Conservation (phyloP, 2,888 invertebrate species). For the Lymantria monacha region DNA sequence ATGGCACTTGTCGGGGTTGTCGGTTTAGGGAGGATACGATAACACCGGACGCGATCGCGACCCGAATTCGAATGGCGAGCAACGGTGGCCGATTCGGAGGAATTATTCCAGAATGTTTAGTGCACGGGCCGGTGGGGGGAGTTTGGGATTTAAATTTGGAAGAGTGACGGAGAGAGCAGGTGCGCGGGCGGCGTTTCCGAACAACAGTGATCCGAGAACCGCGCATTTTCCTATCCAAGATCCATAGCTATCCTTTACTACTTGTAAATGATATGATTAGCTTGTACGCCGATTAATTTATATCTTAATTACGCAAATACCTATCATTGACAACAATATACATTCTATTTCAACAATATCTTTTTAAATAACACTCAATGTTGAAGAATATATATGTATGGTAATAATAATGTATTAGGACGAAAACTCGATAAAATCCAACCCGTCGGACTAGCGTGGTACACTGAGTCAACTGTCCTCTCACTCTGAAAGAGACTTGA, state of each 20-base stretch:
- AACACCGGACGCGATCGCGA: slow-evolving; percentile 80
- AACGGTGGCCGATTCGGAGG: slow-evolving; percentile 75
- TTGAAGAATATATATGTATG: too few species aligned
- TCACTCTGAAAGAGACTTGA: too few species aligned
- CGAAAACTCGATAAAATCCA: too few species aligned
- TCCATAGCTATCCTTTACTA: slow-evolving; percentile 43
- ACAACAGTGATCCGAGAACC: slow-evolving; percentile 52
- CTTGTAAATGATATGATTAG: slow-evolving; percentile 41
- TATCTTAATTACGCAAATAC: neutral
- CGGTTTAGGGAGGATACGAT: slow-evolving; percentile 53
- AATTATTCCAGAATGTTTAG: slow-evolving; percentile 82
- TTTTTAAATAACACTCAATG: too few species aligned
- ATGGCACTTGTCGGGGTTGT: slow-evolving; percentile 76
- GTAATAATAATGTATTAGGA: too few species aligned
- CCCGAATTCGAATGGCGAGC: slow-evolving; percentile 82
- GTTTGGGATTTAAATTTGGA: slow-evolving; percentile 82
- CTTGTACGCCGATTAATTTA: slow-evolving; percentile 30
- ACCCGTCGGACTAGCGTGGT: too few species aligned
- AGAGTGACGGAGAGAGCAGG: slow-evolving; percentile 82
- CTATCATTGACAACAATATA: too few species aligned
- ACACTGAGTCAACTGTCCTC: too few species aligned
- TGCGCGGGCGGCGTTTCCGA: slow-evolving; percentile 78
- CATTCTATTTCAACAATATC: too few species aligned
- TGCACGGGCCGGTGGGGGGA: slow-evolving; percentile 71
- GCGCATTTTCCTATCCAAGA: slow-evolving; percentile 55